Base-by-base conservation (phyloP, 1,140 invertebrate genomes). In the Drosophila lowei region DNA sequence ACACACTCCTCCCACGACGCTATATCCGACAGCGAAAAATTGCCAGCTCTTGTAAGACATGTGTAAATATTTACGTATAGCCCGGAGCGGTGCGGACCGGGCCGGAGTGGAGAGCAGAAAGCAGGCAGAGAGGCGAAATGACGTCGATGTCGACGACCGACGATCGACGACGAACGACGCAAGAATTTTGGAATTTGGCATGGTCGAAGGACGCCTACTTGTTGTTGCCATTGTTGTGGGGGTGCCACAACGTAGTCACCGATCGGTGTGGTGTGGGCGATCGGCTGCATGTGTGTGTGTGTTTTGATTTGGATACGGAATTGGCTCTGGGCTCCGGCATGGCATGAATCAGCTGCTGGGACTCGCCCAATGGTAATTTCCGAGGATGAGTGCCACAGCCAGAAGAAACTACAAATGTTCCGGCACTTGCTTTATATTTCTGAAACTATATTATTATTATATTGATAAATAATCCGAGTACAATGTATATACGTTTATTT, bases 161-260 rank as follows among this genome's bases (percentile, higher is more conserved):
- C 65, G 8, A 34, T 34, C n/a, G n/a, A 16, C 72, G 72, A 72
- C 68, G 74, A 76, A 73, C 80, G 83, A 81, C 80, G 80, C 80
- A 85, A 85, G 80, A 85, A 85, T 85, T 85, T 85, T 85, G 80
- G 80, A 85, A 85, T 85, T 86, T 81, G 80, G 81, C 80, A 86
- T 81, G 81, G 67, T 73, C 61, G 80, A 85, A 85, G 80, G 80
- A 85, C 80, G 81, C 83, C 81, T 57, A 81, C 68, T 54, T 77
- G 72, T 79, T 64, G 70, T 61, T 77, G 62, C 64, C 64, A 53
- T 77, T 64, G 48, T 72, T 77, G 55, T 52, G 34, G 34, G 34
- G 34, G 11, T 38, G 34, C 34, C 34, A 38, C 34, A 38, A 38
- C 56, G 56, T 59, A 59, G 21, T 34, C 43, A 30, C 30, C 42